Evolutionary conservation across 2,888 invertebrate species (phyloP).

Genomic region (Plagodis pulveraria): DNA sequence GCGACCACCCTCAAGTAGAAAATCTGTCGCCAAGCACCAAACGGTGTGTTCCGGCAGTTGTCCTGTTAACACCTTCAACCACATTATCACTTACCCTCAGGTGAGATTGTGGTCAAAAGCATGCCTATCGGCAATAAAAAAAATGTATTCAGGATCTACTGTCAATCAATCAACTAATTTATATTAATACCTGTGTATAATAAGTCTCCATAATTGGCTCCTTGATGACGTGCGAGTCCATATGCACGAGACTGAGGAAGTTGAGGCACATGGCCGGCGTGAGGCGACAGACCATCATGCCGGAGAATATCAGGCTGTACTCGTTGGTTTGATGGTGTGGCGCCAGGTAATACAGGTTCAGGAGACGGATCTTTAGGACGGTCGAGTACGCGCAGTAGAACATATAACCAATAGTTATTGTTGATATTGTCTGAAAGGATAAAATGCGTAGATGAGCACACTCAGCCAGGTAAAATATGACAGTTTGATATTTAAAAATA

Average conservation of each 20-base stretch:
- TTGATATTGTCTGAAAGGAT: conserved; percentile 91
- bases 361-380: conserved; percentile 96
- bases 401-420: conserved; percentile 95
- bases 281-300: conserved; percentile 98
- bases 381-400: conserved; percentile 99
- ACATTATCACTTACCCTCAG: too few species aligned
- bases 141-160: too few species aligned
- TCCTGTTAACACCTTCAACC: too few species aligned
- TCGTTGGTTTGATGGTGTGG: conserved; percentile 99
- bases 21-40: too few species aligned
- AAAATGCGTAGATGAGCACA: too few species aligned
- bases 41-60: too few species aligned
- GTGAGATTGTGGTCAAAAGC: too few species aligned
- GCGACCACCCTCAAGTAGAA: too few species aligned
- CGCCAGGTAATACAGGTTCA: conserved; percentile 98
- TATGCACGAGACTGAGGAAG: conserved; percentile 98
- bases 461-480: too few species aligned
- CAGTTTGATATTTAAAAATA: too few species aligned
- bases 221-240: conserved; percentile 97
- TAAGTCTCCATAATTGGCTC: conserved; percentile 93
- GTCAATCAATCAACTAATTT: too few species aligned
- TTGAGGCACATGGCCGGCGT: conserved; percentile 99
- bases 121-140: too few species aligned
- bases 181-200: conserved; percentile 92
- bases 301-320: conserved; percentile 99